Conservation (phyloP, 2,797 vertebrate genomes). For the Hoplostethus mediterraneus region DNA sequence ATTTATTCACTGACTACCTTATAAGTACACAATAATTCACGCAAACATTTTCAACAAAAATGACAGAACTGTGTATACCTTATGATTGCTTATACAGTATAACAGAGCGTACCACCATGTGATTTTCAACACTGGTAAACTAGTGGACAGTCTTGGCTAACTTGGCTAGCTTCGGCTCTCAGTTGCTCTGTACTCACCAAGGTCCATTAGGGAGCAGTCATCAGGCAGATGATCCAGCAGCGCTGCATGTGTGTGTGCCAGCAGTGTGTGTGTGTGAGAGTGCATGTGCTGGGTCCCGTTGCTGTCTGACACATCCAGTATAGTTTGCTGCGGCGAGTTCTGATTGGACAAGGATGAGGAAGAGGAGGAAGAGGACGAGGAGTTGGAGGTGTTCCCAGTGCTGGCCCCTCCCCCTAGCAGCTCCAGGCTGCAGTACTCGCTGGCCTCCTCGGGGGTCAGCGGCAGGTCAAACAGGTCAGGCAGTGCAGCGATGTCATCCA, state of each 20-base stretch:
- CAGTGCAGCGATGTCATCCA: conserved; percentile 90
- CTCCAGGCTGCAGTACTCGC: conserved; percentile 90
- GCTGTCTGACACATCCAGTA: conserved; percentile 82
- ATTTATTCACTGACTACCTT: no score
- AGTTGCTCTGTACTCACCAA: conserved; percentile 82
- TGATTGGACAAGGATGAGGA: conserved; percentile 86
- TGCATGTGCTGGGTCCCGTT: conserved; percentile 83
- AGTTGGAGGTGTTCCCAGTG: conserved; percentile 79
- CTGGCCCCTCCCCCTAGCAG: conserved; percentile 82
- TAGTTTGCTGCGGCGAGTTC: conserved; percentile 88
- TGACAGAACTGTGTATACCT: no score
- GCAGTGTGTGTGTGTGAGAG: conserved; percentile 74
- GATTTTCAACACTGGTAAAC: no score
- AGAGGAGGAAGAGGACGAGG: conserved; percentile 76
- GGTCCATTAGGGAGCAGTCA: conserved; percentile 87
- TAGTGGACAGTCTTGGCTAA: no score
- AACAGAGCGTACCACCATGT: no score
- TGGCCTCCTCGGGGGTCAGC: conserved; percentile 89
- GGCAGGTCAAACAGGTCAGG: conserved; percentile 93
- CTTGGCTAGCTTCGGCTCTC: no score
- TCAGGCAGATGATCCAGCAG: conserved; percentile 82
- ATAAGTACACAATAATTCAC: no score
- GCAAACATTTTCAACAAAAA: no score
- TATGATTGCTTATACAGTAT: no score
- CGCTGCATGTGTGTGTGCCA: conserved; percentile 68